Evolutionary conservation across 2,113 vertebrate species (phyloP).

Genomic region (Actenoides lindsayi): DNA sequence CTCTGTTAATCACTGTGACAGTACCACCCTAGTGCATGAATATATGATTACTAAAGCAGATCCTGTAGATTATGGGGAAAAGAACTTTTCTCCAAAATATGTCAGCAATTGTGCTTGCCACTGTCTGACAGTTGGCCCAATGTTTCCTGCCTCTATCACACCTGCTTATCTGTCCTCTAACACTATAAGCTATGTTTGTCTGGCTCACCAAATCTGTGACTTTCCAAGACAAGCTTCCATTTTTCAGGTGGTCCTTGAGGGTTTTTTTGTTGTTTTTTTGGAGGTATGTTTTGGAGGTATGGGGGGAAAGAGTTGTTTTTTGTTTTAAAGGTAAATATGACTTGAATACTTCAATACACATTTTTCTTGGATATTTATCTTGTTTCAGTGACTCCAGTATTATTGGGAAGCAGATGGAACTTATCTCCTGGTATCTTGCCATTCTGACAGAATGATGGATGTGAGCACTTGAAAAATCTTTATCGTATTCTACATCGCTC

Average conservation of each 20-base stretch:
- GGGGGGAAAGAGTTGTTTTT: not conserved
- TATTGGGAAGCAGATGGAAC: slow-evolving; percentile 56
- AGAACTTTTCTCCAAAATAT: not conserved
- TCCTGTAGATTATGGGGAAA: not conserved
- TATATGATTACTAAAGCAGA: not conserved
- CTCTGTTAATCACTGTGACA: not conserved
- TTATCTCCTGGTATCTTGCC: slow-evolving; percentile 54
- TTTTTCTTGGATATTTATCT: slow-evolving; percentile 18
- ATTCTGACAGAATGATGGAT: slow-evolving; percentile 63
- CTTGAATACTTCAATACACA: not conserved
- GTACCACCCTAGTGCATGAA: not conserved
- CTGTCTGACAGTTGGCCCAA: not conserved
- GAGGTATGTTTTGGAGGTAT: not conserved
- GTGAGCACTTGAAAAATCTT: slow-evolving; percentile 53
- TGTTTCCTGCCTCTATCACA: not conserved
- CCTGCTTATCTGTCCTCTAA: not conserved
- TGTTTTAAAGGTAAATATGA: not conserved
- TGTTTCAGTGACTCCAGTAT: not conserved
- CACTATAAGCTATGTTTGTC: not conserved
- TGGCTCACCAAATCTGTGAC: not conserved
- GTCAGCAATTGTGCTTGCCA: not conserved
- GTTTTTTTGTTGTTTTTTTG: not conserved
- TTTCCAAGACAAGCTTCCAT: not conserved
- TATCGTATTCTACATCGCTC: slow-evolving; percentile 22
- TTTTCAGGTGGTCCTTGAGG: not conserved